These are phyloP conservation scores for Herpetotheres cachinnans DNA, from an alignment of 2,113 vertebrate species.

Conservation along the genomic window DNA sequence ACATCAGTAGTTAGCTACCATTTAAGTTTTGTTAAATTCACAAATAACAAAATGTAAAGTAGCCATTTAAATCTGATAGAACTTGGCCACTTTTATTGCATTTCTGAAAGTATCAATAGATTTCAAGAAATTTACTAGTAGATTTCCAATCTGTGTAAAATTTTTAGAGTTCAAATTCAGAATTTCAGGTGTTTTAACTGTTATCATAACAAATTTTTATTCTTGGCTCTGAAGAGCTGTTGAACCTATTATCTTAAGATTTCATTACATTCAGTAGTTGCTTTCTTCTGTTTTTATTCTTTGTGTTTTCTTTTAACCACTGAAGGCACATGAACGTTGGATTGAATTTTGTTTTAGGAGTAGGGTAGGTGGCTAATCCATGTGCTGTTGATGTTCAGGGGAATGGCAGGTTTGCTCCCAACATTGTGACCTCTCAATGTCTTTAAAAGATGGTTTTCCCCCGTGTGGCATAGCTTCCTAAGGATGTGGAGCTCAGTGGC, in stretches of 20 bases:
- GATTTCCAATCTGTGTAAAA: neutral
- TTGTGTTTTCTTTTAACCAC: neutral
- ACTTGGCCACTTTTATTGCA: neutral
- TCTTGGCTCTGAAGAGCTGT: neutral
- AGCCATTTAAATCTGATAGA: neutral
- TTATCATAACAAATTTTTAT: neutral
- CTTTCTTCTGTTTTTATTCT: neutral
- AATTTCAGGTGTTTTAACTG: neutral
- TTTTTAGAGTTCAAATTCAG: neutral
- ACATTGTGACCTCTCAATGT: neutral
- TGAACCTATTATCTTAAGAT: neutral
- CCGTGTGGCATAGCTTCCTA: neutral
- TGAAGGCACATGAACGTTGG: constrained; percentile 70
- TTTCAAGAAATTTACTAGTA: too few relatives aligned
- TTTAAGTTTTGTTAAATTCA: neutral
- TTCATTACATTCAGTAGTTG: neutral
- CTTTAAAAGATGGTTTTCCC: neutral
- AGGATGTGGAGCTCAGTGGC: neutral
- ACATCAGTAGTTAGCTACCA: neutral
- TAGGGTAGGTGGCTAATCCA: neutral
- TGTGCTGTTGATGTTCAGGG: constrained; percentile 70
- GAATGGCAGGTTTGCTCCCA: neutral
- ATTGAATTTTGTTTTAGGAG: neutral
- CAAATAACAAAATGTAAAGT: neutral
- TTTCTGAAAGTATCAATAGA: neutral